Evolutionary conservation across 2,113 vertebrate species (phyloP).

Genomic region (Tupaia chinensis): DNA sequence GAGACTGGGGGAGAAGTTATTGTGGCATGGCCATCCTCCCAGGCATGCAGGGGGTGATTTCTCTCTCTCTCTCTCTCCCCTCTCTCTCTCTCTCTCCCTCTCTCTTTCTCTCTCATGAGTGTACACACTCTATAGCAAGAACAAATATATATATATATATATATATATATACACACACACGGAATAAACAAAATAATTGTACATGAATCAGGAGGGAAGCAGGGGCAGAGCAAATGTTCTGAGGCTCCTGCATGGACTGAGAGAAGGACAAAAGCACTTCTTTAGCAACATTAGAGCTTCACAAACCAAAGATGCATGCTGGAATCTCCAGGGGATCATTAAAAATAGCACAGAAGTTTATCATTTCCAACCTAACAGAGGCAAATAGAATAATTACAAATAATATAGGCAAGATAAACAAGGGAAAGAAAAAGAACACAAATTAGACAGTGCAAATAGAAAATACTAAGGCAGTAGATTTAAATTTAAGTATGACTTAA

Average conservation of each 20-base stretch:
- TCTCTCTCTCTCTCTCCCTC: no score
- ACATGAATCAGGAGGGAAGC: neutral
- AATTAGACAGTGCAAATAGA: neutral
- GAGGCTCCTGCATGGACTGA: neutral
- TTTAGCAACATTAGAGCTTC: neutral
- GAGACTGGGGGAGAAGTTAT: no score
- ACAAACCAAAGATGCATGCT: neutral
- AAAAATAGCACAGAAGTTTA: neutral
- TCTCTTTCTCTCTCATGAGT: no score
- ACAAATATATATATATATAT: no score
- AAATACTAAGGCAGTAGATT: neutral
- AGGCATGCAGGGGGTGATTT: no score
- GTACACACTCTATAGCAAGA: no score
- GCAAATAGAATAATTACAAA: constrained; percentile 33
- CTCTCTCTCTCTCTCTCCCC: no score
- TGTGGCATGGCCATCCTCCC: no score
- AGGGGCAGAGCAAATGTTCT: neutral
- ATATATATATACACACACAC: no score
- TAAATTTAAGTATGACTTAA: neutral
- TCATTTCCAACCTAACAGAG: neutral
- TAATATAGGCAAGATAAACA: neutral
- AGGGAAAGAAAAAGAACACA: neutral
- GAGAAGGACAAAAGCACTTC: neutral
- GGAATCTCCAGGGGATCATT: neutral
- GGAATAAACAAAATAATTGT: neutral